phyloP scores from a whole-genome alignment of 1,140 invertebrate species.

The Pogonomyrmex californicus region DNA sequence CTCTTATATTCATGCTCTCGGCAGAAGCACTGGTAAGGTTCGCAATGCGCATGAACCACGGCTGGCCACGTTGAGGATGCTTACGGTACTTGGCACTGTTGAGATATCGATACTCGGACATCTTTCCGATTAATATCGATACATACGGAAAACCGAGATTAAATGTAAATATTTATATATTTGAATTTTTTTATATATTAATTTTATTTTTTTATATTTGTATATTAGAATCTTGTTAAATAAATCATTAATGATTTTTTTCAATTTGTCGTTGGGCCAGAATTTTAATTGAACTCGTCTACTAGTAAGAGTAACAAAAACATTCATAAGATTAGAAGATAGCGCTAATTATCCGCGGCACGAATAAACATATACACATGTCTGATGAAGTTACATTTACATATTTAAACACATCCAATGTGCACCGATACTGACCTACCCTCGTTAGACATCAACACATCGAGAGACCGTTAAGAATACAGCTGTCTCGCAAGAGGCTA shows the following conservation, averaged over 20 bases:
- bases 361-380: background rate
- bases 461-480: conserved; percentile 77
- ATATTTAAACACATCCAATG: background rate
- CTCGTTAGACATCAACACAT: conserved; percentile 69
- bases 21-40: conserved; percentile 34
- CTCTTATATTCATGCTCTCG: conserved; percentile 67
- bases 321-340: background rate
- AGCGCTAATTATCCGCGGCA: background rate
- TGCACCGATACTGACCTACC: conserved; percentile 82
- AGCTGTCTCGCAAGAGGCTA: conserved; percentile 71
- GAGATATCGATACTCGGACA: conserved; percentile 7
- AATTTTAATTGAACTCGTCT: background rate
- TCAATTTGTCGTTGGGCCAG: background rate
- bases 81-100: conserved; percentile 34
- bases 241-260: background rate
- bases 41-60: conserved; percentile 48
- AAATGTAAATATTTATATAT: background rate
- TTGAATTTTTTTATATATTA: background rate
- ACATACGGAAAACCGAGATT: background rate
- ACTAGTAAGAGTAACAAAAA: background rate
- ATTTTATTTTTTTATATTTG: background rate
- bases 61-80: conserved; percentile 26
- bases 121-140: background rate
- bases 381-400: conserved; percentile 1
- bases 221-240: background rate